These are phyloP conservation scores for Ivindomyrus marchei DNA, from an alignment of 2,113 vertebrate genomes.

Conservation along the genomic window DNA sequence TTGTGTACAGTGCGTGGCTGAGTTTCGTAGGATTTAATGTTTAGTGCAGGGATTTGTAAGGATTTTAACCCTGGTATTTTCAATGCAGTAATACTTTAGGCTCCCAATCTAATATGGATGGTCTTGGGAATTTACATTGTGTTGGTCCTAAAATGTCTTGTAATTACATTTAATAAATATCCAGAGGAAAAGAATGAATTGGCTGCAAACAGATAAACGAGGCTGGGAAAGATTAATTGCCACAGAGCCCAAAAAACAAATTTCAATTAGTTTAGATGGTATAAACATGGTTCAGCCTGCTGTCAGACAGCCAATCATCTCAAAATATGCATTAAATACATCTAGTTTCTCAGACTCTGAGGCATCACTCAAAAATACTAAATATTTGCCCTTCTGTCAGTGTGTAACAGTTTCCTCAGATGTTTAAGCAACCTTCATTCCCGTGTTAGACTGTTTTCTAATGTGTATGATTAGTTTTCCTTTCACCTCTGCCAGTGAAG, in stretches of 20 bases:
- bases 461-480: background rate
- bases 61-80: background rate
- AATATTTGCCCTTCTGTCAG: background rate
- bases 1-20: background rate
- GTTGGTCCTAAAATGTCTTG: slow-evolving; percentile 22
- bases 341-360: background rate
- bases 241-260: slow-evolving; percentile 28
- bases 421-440: background rate
- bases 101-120: slow-evolving; percentile 8
- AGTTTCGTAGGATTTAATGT: slow-evolving; percentile 3
- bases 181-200: slow-evolving; percentile 30
- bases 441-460: background rate
- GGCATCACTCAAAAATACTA: background rate
- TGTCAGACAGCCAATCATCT: slow-evolving; percentile 5
- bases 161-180: slow-evolving; percentile 43
- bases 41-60: slow-evolving; percentile 12
- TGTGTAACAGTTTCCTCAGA: background rate
- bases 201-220: slow-evolving; percentile 29
- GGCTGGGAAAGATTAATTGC: slow-evolving; percentile 37
- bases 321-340: slow-evolving; percentile 1
- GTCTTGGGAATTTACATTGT: slow-evolving; percentile 27
- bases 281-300: slow-evolving; percentile 4
- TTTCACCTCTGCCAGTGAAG: background rate
- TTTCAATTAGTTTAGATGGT: slow-evolving; percentile 33
- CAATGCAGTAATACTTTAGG: background rate